phyloP scores from a whole-genome alignment of 2,888 invertebrate species.

The Leptinotarsa rubiginosa region DNA sequence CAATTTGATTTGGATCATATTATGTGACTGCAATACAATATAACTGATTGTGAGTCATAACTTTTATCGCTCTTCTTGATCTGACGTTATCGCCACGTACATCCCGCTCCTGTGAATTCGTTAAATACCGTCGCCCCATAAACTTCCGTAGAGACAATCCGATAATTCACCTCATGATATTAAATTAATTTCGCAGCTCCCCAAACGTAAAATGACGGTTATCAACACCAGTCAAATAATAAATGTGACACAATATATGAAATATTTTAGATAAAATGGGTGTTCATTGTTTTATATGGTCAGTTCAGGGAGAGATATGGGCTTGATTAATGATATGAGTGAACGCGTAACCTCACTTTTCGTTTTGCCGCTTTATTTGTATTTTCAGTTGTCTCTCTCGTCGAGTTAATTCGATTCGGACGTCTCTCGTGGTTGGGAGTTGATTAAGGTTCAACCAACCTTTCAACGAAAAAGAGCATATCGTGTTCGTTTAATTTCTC shows the following conservation, averaged over 20 bases:
- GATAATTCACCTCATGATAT: conserved; percentile 27
- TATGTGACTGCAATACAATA: too few relatives aligned
- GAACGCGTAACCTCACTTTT: conserved; percentile 47
- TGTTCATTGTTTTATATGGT: conserved; percentile 57
- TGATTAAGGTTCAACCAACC: conserved; percentile 5
- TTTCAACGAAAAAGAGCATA: neutral
- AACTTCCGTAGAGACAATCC: conserved; percentile 3
- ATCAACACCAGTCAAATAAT: conserved; percentile 39
- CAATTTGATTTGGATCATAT: too few relatives aligned
- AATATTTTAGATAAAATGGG: conserved; percentile 49
- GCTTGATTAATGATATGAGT: conserved; percentile 54
- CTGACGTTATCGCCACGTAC: neutral
- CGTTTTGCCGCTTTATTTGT: conserved; percentile 34
- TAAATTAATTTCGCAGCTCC: conserved; percentile 29
- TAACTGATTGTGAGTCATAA: too few relatives aligned
- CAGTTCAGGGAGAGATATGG: conserved; percentile 49
- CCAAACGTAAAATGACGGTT: conserved; percentile 29
- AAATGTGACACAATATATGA: conserved; percentile 48
- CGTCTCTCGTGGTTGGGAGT: neutral
- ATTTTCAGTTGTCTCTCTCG: conserved; percentile 18
- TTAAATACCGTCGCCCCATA: neutral
- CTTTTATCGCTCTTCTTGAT: too few relatives aligned
- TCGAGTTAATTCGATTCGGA: conserved; percentile 19
- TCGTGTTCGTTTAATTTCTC: conserved; percentile 6
- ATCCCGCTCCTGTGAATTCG: neutral